Evolutionary conservation across 2,888 invertebrate genomes (phyloP).

Genomic region (Acholoe squamosa): DNA sequence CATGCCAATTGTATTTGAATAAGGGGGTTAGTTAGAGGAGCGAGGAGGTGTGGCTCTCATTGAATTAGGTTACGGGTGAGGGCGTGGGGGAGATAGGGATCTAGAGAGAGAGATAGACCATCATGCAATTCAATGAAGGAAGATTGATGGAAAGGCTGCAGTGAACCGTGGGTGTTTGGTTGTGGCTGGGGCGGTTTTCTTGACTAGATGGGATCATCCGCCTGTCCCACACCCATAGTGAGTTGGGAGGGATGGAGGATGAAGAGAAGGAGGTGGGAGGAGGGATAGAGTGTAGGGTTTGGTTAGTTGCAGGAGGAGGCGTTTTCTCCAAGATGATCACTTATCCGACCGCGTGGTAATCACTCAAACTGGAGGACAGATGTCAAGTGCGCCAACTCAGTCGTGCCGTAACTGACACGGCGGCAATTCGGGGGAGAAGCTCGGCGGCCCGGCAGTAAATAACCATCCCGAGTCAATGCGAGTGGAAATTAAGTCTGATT

Average conservation of each 20-base stretch:
- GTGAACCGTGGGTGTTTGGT: slow-evolving; percentile 33
- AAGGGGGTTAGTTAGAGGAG: not conserved
- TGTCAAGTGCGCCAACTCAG: slow-evolving; percentile 49
- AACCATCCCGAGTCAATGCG: slow-evolving; percentile 54
- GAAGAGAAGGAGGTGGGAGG: not conserved
- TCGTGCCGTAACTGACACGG: slow-evolving; percentile 52
- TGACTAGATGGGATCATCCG: slow-evolving; percentile 53
- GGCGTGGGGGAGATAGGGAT: not conserved
- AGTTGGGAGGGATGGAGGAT: not conserved
- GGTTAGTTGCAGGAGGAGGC: not conserved
- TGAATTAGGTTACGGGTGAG: not conserved
- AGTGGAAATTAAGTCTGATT: slow-evolving; percentile 57
- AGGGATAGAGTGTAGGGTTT: slow-evolving; percentile 8
- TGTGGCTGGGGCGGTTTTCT: slow-evolving; percentile 18
- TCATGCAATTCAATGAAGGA: slow-evolving; percentile 17
- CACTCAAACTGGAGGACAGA: slow-evolving; percentile 45
- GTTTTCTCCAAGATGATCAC: slow-evolving; percentile 18
- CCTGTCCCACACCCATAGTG: slow-evolving; percentile 11
- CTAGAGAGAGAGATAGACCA: slow-evolving; percentile 16
- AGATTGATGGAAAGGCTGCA: slow-evolving; percentile 51
- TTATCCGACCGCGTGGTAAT: slow-evolving; percentile 48
- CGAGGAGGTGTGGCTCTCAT: not conserved
- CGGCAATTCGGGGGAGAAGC: slow-evolving; percentile 29
- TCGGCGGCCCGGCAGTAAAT: not conserved
- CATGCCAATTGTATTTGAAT: not conserved